Percentiles rank a stretch among this genome's conserved stretches.
phyloP scores from a whole-genome alignment of 2,113 vertebrate genomes.

The Pachypanchax playfairii region DNA sequence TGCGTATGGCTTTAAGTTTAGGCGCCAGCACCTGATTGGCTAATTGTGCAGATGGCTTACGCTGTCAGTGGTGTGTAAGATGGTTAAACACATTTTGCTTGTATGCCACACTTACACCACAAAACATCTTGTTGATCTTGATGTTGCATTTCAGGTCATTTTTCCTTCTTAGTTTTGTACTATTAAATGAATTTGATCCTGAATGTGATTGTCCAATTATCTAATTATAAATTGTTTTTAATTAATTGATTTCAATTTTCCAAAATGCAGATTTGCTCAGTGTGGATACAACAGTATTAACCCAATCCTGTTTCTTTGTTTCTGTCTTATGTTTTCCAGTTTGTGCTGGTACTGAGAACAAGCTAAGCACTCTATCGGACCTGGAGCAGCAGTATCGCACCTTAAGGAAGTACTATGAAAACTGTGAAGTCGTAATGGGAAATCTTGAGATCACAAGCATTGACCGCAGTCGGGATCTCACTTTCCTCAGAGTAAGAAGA shows the following conservation, averaged over 20 bases:
- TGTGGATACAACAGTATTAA: conserved; percentile 15
- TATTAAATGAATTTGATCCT: too few relatives aligned
- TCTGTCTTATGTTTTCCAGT: conserved; percentile 75
- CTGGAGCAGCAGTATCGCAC: conserved; percentile 96
- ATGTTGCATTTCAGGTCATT: too few relatives aligned
- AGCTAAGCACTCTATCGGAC: conserved; percentile 96
- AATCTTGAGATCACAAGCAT: conserved; percentile 99
- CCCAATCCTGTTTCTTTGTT: conserved; percentile 5
- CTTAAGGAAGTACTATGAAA: conserved; percentile 96
- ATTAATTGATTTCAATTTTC: neutral
- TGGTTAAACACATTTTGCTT: conserved; percentile 50
- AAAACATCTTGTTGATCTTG: too few relatives aligned
- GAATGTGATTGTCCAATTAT: too few relatives aligned
- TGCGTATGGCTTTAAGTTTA: conserved; percentile 53
- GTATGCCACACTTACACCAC: too few relatives aligned
- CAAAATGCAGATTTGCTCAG: neutral
- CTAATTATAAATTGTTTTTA: too few relatives aligned
- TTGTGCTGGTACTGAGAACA: conserved; percentile 96
- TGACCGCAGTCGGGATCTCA: conserved; percentile 93
- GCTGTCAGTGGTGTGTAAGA: conserved; percentile 83
- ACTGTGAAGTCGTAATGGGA: conserved; percentile 98
- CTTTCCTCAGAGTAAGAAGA: conserved; percentile 89
- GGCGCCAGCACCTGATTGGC: conserved; percentile 85
- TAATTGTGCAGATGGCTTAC: conserved; percentile 90
- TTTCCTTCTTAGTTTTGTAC: too few relatives aligned